A percentile compares a stretch with the other conserved stretches of the same genome.
These are phyloP conservation scores for Thaumetopoea pityocampa DNA, from an alignment of 1,140 invertebrate genomes.

Conservation along the genomic window DNA sequence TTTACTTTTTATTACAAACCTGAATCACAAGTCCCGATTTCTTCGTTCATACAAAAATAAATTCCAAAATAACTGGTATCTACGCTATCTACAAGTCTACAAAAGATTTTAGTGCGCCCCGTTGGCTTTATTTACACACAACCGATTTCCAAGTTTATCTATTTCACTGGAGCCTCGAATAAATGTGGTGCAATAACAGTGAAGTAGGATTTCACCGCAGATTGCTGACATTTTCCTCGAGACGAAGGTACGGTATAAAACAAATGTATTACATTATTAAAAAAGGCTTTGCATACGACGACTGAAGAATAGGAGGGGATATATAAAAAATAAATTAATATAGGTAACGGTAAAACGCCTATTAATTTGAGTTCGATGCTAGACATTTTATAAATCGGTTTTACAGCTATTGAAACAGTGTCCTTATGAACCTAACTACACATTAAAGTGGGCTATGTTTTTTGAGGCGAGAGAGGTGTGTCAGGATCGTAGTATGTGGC, in stretches of 20 bases:
- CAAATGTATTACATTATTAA: conserved; percentile 61
- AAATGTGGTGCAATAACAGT: conserved; percentile 70
- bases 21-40: no score
- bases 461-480: no score
- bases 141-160: conserved; percentile 65
- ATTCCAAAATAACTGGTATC: conserved; percentile 64
- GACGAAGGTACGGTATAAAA: conserved; percentile 57
- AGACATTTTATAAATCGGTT: no score
- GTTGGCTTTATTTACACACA: conserved; percentile 66
- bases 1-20: no score
- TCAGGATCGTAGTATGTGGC: no score
- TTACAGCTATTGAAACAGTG: no score
- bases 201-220: conserved; percentile 69
- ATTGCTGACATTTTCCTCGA: conserved; percentile 70
- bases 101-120: conserved; percentile 37
- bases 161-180: conserved; percentile 56
- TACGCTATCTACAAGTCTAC: conserved; percentile 43
- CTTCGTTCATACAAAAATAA: conserved; percentile 24
- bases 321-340: conserved; percentile 21
- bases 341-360: conserved; percentile 11
- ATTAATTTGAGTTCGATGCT: no score
- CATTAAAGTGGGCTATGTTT: no score
- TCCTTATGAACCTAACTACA: no score
- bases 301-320: conserved; percentile 15
- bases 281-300: conserved; percentile 61